Conservation (phyloP, 1,140 invertebrate genomes). For the Drosophila ohnishii region DNA sequence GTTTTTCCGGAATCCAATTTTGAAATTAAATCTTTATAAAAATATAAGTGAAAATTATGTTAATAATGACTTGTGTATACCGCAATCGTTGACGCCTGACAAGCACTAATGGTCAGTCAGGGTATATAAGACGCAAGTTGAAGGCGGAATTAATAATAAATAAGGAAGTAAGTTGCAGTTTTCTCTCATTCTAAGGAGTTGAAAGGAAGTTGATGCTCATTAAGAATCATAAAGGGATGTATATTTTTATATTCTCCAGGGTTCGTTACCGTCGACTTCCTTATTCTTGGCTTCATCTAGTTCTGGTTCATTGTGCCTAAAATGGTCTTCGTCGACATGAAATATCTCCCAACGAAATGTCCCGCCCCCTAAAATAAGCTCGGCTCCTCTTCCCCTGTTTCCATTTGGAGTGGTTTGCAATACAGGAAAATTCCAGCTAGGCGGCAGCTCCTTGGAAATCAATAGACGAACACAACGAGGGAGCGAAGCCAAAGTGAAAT, state of each 20-base stretch:
- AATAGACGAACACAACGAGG: constrained; percentile 3
- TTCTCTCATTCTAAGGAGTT: no score
- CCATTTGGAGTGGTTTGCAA: constrained; percentile 8
- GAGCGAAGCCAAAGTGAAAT: constrained; percentile 19
- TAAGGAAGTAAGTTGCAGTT: not conserved
- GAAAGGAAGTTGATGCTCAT: not conserved
- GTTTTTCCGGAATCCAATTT: constrained; percentile 29
- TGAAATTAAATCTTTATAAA: constrained; percentile 34
- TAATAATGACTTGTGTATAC: constrained; percentile 38
- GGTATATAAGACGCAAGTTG: not conserved
- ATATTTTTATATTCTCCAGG: not conserved
- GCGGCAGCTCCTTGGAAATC: not conserved
- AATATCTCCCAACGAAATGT: constrained; percentile 9
- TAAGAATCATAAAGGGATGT: not conserved
- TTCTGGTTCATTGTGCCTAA: constrained; percentile 11
- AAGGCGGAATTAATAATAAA: not conserved
- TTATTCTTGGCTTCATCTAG: constrained; percentile 1
- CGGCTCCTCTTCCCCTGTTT: not conserved
- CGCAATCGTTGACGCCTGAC: not conserved
- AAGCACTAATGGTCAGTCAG: not conserved
- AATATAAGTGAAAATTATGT: constrained; percentile 52
- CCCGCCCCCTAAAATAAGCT: not conserved
- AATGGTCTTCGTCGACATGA: constrained; percentile 22
- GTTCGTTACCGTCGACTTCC: constrained; percentile 4
- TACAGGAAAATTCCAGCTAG: not conserved